phyloP scores from a whole-genome alignment of 2,113 vertebrate genomes.

The Ophthalmolycus amberensis region DNA sequence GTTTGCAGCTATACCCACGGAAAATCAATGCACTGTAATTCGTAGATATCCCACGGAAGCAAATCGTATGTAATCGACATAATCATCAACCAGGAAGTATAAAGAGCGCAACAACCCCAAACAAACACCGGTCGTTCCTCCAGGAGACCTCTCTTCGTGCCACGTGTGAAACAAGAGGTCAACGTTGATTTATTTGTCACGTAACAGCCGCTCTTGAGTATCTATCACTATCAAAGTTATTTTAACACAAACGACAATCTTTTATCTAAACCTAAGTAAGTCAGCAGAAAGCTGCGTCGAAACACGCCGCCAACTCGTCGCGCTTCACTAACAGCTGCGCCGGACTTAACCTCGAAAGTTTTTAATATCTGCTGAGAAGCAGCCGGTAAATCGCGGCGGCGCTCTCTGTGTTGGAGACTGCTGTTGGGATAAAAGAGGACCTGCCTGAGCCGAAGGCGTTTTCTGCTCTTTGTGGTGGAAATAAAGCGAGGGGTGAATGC shows the following conservation, averaged over 20 bases:
- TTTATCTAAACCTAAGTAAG: background rate
- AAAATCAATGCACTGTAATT: background rate
- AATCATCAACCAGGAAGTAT: too few species aligned
- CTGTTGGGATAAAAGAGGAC: background rate
- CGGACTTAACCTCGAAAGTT: slow-evolving; percentile 5
- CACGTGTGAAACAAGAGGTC: too few species aligned
- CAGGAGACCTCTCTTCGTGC: too few species aligned
- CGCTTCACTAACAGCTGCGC: slow-evolving; percentile 29
- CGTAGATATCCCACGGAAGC: background rate
- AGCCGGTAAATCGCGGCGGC: slow-evolving; percentile 42
- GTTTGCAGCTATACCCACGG: too few species aligned
- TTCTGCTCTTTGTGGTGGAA: slow-evolving; percentile 31
- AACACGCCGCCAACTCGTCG: slow-evolving; percentile 4
- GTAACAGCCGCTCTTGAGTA: too few species aligned
- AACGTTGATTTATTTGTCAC: too few species aligned
- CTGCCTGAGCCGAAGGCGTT: background rate
- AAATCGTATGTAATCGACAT: background rate
- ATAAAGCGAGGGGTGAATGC: background rate
- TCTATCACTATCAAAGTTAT: too few species aligned
- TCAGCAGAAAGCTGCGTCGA: slow-evolving; percentile 20
- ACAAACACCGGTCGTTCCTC: too few species aligned
- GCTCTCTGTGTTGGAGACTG: slow-evolving; percentile 30
- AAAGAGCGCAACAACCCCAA: too few species aligned
- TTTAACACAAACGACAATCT: too few species aligned
- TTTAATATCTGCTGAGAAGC: slow-evolving; percentile 20